Conservation (phyloP, 2,888 invertebrate species). For the Euclidia mi region DNA sequence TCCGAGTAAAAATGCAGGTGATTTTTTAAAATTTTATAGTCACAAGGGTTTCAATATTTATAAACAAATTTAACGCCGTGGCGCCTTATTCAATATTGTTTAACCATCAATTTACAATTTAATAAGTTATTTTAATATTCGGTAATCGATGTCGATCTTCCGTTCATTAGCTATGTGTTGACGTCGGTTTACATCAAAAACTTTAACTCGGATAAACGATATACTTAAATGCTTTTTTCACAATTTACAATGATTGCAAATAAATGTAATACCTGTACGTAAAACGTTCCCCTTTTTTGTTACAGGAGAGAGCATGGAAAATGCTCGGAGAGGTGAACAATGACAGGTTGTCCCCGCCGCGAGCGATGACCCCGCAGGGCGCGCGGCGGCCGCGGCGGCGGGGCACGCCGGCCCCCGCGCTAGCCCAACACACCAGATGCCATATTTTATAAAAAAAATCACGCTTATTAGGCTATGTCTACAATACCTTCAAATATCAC, state of each 20-base stretch:
- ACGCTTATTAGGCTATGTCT: constrained; percentile 88
- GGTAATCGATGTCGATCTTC: too few relatives aligned
- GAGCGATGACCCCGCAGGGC: constrained; percentile 83
- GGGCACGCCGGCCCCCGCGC: constrained; percentile 67
- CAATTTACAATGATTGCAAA: constrained; percentile 7
- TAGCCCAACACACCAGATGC: constrained; percentile 69
- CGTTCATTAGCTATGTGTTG: too few relatives aligned
- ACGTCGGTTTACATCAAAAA: too few relatives aligned
- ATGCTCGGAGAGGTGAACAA: constrained; percentile 82
- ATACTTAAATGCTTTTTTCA: neutral
- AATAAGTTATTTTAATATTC: too few relatives aligned
- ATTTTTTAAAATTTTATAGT: too few relatives aligned
- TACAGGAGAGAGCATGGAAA: constrained; percentile 87
- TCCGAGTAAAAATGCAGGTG: too few relatives aligned
- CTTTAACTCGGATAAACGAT: too few relatives aligned
- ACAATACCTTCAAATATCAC: constrained; percentile 78
- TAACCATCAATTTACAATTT: too few relatives aligned
- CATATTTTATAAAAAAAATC: constrained; percentile 77
- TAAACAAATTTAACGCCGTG: too few relatives aligned
- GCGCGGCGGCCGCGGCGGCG: constrained; percentile 74
- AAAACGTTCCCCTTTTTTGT: constrained; percentile 66
- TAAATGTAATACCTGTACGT: too few relatives aligned
- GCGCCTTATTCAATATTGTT: too few relatives aligned
- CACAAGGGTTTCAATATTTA: too few relatives aligned
- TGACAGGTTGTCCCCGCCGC: constrained; percentile 88